These are phyloP conservation scores for Papilio protenor DNA, from an alignment of 2,888 invertebrate species.

Conservation along the genomic window DNA sequence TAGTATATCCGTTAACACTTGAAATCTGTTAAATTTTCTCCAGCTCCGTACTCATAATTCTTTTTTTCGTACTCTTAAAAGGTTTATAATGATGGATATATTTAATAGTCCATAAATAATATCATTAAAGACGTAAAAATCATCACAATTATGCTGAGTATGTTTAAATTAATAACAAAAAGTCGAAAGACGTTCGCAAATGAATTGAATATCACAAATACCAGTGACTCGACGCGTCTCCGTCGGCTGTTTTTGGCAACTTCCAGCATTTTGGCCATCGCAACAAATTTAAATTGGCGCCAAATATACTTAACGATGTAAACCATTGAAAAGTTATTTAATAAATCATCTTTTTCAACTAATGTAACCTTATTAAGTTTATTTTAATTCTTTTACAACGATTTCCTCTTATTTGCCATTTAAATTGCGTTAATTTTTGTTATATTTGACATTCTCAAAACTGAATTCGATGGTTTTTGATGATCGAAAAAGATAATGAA, in stretches of 20 bases:
- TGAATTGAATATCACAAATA: slow-evolving; percentile 26
- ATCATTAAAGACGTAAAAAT: slow-evolving; percentile 25
- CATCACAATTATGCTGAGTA: slow-evolving; percentile 19
- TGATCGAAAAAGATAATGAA: slow-evolving; percentile 6
- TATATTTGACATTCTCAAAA: slow-evolving; percentile 1
- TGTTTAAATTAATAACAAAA: slow-evolving; percentile 21
- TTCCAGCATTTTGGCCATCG: slow-evolving; percentile 25
- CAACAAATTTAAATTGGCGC: slow-evolving; percentile 37
- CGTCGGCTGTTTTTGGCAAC: slow-evolving; percentile 29
- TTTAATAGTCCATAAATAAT: slow-evolving; percentile 11
- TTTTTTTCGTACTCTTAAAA: slow-evolving; percentile 9
- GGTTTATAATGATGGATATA: slow-evolving; percentile 13
- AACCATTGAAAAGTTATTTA: slow-evolving; percentile 4
- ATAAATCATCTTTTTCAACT: slow-evolving; percentile 29
- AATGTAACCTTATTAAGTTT: slow-evolving; percentile 7
- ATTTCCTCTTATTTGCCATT: slow-evolving; percentile 15
- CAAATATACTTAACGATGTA: slow-evolving; percentile 26
- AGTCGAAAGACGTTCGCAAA: slow-evolving; percentile 7
- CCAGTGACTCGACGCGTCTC: slow-evolving; percentile 17
- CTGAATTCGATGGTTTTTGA: not conserved
- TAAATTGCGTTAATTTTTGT: not conserved
- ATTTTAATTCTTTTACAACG: slow-evolving; percentile 8
- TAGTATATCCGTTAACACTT: not conserved
- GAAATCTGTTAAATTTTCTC: slow-evolving; percentile 7
- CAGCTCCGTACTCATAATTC: not conserved